Percentiles rank a stretch among this genome's conserved stretches.
Conservation (phyloP, 1,140 invertebrate genomes). For the Rhyzopertha dominica region DNA sequence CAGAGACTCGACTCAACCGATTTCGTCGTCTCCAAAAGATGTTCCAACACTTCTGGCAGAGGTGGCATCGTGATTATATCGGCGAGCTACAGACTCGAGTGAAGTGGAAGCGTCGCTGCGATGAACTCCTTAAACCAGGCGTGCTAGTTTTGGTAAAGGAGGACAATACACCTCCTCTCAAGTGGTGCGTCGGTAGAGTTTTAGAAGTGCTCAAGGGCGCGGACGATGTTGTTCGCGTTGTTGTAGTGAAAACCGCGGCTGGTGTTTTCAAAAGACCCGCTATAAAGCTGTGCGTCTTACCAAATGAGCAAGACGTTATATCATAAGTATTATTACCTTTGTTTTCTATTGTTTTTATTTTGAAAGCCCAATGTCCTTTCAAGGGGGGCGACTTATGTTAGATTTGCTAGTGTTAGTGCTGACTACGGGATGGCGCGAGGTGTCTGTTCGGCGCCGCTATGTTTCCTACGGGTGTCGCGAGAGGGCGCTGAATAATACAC, state of each 20-base stretch:
- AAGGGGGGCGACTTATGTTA: too few relatives aligned
- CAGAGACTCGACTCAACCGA: too few relatives aligned
- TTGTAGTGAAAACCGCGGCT: conserved; percentile 13
- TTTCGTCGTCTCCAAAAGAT: conserved; percentile 29
- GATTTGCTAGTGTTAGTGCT: too few relatives aligned
- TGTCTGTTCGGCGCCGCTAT: too few relatives aligned
- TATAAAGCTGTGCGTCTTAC: conserved; percentile 10
- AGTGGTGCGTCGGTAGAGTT: conserved; percentile 38
- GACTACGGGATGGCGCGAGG: too few relatives aligned
- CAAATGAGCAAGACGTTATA: too few relatives aligned
- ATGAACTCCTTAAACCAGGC: conserved; percentile 1
- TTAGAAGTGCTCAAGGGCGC: conserved; percentile 35
- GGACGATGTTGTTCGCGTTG: conserved; percentile 23
- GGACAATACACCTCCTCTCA: conserved; percentile 28
- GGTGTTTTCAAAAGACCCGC: conserved; percentile 13
- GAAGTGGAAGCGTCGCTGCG: conserved; percentile 31
- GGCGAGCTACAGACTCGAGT: conserved; percentile 21
- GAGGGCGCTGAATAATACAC: too few relatives aligned
- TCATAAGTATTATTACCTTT: too few relatives aligned
- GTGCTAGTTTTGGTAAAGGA: conserved; percentile 29
- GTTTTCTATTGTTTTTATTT: too few relatives aligned
- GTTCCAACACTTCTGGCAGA: conserved; percentile 30
- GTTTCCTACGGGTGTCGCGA: too few relatives aligned
- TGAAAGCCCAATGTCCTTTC: too few relatives aligned
- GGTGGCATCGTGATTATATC: conserved; percentile 32